Base-by-base conservation (phyloP, 2,113 vertebrate species). In the Tachysurus fulvidraco region DNA sequence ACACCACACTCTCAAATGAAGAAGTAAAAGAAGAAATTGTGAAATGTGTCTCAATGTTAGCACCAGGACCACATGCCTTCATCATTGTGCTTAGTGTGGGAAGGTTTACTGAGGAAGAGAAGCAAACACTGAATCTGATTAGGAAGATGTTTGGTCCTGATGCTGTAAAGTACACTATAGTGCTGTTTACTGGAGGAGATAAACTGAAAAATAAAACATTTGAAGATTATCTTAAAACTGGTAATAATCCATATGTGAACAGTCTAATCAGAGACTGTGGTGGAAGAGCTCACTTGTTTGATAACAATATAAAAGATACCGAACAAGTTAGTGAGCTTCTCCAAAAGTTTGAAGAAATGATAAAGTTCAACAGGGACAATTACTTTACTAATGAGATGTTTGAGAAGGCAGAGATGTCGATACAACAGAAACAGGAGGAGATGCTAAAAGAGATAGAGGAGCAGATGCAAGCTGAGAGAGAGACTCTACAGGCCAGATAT, bases 11-110 rank as follows among this genome's bases (percentile, higher is more conserved):
- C 19, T 19, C 36, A 50, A 83, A 83, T 3, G 54, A 87, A 55
- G 25, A 77, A 8, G 16, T 77, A 10, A 0, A 0, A 7, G 17
- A 69, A 16, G 85, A 85, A 65, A 59, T 89, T 0, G 28, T 55
- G 21, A 77, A 89, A 16, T 82, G 88, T 19, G n/a, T 89, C 21
- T 82, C 83, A 0, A 28, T 85, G 77, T 19, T 71, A 17, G 67
- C 86, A 19, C 88, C 86, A 59, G 88, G 85, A 85, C 88, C 88
- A 5, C 86, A 89, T 69, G 88, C 41, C 17, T 89, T 89, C 59
- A 46, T 74, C 71, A 74, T 74, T 46, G 71, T 74, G 44, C 44
- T 74, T 41, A 74, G 9, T 46, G 41, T 74, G 21, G 71, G 41
- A 74, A 74, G 71, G 71, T 74, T 74, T 25, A 74, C 71, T 74